Evolutionary conservation across 2,113 vertebrate genomes (phyloP), one percentile per base, ranked within the genome.

Genomic region (Amphiprion ocellaris): DNA sequence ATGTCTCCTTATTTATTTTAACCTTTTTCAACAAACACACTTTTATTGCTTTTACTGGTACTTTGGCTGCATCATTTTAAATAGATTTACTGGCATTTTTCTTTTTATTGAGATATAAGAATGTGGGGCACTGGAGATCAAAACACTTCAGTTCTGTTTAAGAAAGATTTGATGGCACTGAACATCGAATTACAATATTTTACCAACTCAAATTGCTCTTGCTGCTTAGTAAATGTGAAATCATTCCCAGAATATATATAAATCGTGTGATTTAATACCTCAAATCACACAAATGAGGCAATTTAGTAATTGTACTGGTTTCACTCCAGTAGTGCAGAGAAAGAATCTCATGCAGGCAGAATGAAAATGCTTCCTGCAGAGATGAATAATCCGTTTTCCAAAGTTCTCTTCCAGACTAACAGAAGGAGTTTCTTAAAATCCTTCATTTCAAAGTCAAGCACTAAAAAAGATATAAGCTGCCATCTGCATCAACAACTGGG

Each of bases 1-100:
- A 73, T 49, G n/a, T 19, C 23, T 84, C 39, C 23, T 26, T 15
- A 59, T 71, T 81, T 61, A 60, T 71, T 87, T 84, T 58, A 74
- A 81, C 17, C 56, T 71, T 77, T 81, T 61, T 60, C 47, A 71
- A 63, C 44, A 87, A 80, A 78, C 39, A 53, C 9, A 21, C 4
- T 79, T 81, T 78, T 78, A 53, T 78, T 79, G 41, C 74, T 63
- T 79, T 88, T 88, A 79, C 87, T 70, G 89, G 68, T 58, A 75
- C 17, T 68, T 49, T 77, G 74, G 71, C 66, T 58, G 39, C 33
- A 72, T 26, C 23, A 28, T 52, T 73, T 60, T 8, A 68, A 55
- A 74, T 63, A 62, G 70, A 59, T 79, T 69, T 80, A 74, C 15
- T 0, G 5, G 5, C 33, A 17, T 74, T 30, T 54, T 4, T 5